Base-by-base conservation (phyloP, 2,888 invertebrate genomes). In the Patella depressa region DNA sequence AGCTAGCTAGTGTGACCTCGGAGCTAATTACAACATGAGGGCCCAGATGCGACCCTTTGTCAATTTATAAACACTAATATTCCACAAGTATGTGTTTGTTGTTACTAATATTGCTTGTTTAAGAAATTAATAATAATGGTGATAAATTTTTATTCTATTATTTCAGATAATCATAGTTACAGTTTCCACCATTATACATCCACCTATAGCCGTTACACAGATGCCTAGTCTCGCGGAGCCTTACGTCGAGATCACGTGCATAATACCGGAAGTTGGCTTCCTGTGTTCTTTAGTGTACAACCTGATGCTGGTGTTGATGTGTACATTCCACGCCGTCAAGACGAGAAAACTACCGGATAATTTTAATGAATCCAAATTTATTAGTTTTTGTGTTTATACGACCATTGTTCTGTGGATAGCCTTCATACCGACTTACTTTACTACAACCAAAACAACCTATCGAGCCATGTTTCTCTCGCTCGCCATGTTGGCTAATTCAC, bases 351-450 rank as follows among this genome's bases (percentile, higher is more conserved):
- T 88, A 19, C 88, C 88, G 11, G 84, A 86, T 78, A 86, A 87
- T 78, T 88, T 83, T 82, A 88, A 88, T 82, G 88, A 88, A 75
- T 85, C 86, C 2, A 83, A 85, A 70, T 87, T 85, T 77, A 87
- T 86, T 65, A 79, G 82, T 5, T 80, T 88, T 69, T 86, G 83
- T 71, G 85, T 88, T 5, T 88, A 86, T 80, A 86, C 86, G 11
- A 86, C 87, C 24, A 76, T 85, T 17, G 81, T 88, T 24, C 83
- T 88, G 57, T 87, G 86, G 86, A 73, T 86, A n/a, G 85, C 85
- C n/a, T 87, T 87, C 79, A 75, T 88, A 57, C 85, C 86, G n/a
- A 83, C 84, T 71, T 88, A 84, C 72, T 83, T 87, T 57, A 81
- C 83, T 19, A 80, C 85, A 9, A 78, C 78, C 3, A 78, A 78